These are phyloP conservation scores for Magallana ariakensis DNA, from an alignment of 1,140 invertebrate species.

Conservation along the genomic window DNA sequence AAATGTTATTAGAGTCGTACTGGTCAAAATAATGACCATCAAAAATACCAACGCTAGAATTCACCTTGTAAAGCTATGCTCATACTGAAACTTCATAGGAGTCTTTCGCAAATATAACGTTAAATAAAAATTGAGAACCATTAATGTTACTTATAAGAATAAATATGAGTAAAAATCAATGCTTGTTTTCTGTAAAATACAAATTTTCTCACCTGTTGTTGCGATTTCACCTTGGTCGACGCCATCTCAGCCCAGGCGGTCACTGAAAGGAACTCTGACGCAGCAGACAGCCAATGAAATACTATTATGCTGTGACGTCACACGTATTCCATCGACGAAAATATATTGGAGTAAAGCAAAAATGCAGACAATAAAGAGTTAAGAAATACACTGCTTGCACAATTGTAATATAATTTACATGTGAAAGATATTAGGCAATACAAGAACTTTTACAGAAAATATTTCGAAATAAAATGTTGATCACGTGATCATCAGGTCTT, in stretches of 20 bases:
- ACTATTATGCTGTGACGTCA: constrained; percentile 24
- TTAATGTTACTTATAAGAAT: too few species aligned
- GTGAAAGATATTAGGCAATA: not conserved
- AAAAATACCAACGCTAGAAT: not conserved
- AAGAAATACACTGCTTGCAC: not conserved
- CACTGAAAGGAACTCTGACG: constrained; percentile 45
- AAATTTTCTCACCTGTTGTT: constrained; percentile 39
- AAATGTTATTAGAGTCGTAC: too few species aligned
- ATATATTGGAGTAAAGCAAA: not conserved
- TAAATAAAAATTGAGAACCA: not conserved
- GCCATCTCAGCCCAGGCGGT: constrained; percentile 53
- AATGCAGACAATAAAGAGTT: not conserved
- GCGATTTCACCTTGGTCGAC: constrained; percentile 51
- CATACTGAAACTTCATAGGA: not conserved
- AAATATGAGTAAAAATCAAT: too few species aligned
- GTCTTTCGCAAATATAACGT: not conserved
- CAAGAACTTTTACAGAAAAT: not conserved
- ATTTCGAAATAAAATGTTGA: constrained; percentile 18
- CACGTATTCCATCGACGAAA: not conserved
- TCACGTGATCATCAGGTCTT: not conserved
- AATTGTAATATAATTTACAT: not conserved
- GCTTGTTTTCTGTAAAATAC: not conserved
- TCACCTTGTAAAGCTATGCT: not conserved
- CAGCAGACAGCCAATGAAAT: constrained; percentile 39
- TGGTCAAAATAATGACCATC: too few species aligned